Evolutionary conservation across 2,888 invertebrate genomes (phyloP).

Genomic region (Molanna angustata): DNA sequence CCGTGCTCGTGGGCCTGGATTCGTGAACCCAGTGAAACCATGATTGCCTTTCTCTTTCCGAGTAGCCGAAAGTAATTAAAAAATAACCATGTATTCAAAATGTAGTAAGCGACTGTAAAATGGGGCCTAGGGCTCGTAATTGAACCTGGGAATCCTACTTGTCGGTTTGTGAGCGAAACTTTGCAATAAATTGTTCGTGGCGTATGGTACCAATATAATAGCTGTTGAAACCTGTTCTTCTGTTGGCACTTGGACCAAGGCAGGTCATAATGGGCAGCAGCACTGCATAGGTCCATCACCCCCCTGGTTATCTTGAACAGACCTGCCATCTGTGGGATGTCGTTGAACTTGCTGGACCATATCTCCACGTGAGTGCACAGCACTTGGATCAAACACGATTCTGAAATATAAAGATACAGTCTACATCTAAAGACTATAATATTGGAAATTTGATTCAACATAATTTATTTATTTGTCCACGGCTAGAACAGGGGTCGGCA

Average conservation of each 20-base stretch:
- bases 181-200: background rate
- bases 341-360: constrained; percentile 3
- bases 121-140: no score
- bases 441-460: no score
- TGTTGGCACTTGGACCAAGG: constrained; percentile 7
- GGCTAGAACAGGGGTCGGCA: no score
- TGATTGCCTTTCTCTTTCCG: no score
- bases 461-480: no score
- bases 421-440: no score
- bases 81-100: no score
- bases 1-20: no score
- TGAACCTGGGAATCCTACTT: no score
- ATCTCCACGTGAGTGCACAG: constrained; percentile 41
- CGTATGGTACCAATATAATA: background rate
- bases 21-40: no score
- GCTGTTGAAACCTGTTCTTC: constrained; percentile 13
- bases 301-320: constrained; percentile 4
- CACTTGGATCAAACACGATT: constrained; percentile 47
- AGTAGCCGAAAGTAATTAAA: no score
- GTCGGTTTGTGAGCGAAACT: background rate
- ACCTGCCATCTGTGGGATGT: background rate
- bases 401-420: constrained; percentile 40
- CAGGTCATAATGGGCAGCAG: constrained; percentile 5
- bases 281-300: constrained; percentile 12
- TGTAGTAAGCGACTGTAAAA: no score